phyloP scores from a whole-genome alignment of 2,113 vertebrate species.

The Sebastes schlegelii region DNA sequence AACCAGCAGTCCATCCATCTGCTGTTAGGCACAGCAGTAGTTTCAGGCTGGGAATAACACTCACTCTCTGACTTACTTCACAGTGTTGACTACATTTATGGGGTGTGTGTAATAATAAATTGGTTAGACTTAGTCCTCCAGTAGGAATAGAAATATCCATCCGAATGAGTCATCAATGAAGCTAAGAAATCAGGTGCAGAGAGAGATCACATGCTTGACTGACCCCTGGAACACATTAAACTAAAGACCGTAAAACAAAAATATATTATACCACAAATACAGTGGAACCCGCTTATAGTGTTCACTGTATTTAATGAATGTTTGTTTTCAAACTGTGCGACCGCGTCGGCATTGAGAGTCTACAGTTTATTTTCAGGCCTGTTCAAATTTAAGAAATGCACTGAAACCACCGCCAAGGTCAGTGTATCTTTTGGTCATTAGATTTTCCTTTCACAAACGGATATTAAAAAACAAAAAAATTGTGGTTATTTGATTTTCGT shows the following conservation, averaged over 20 bases:
- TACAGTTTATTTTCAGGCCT: no score
- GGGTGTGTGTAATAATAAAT: neutral
- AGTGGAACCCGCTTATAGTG: no score
- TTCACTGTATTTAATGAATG: no score
- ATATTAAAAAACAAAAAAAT: no score
- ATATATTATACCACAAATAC: neutral
- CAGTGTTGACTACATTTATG: constrained; percentile 7
- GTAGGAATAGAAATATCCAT: constrained; percentile 4
- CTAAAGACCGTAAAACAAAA: neutral
- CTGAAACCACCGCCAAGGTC: no score
- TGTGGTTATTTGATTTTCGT: no score
- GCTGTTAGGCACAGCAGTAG: neutral
- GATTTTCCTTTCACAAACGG: no score
- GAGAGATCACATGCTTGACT: neutral
- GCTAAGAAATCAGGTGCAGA: neutral
- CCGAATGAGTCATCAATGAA: neutral
- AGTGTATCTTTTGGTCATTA: no score
- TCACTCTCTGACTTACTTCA: neutral
- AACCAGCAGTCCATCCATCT: constrained; percentile 1
- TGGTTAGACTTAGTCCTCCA: neutral
- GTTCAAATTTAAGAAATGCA: no score
- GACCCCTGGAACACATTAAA: neutral
- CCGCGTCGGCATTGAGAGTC: no score
- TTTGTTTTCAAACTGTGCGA: no score
- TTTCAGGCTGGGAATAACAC: neutral